Percentiles rank a stretch among this genome's conserved stretches.
Conservation (phyloP, 2,888 invertebrate species). For the Pedicia rivosa region DNA sequence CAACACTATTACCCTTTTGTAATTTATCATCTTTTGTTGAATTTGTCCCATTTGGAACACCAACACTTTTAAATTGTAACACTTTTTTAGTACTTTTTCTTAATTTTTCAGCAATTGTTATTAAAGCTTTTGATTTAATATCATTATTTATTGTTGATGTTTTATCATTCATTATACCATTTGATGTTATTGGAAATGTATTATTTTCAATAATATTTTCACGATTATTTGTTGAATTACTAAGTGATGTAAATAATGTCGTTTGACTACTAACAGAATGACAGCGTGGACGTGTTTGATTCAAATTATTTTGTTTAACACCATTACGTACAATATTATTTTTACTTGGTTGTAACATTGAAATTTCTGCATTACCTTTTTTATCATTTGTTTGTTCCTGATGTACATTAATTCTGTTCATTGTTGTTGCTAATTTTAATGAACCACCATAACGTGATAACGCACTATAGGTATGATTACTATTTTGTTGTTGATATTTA, state of each 20-base stretch:
- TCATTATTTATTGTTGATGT: not conserved
- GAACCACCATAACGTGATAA: constrained; percentile 27
- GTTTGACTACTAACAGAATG: constrained; percentile 23
- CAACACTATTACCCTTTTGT: constrained; percentile 8
- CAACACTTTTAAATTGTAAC: constrained; percentile 1
- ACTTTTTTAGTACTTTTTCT: constrained; percentile 11
- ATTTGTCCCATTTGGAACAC: not conserved
- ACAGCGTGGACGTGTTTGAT: constrained; percentile 20
- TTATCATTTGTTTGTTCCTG: constrained; percentile 10
- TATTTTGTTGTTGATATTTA: constrained; percentile 21
- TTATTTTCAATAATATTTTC: not conserved
- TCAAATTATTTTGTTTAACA: no score
- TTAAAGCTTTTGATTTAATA: constrained; percentile 4
- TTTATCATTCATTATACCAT: not conserved
- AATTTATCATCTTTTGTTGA: not conserved
- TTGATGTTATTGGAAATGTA: not conserved
- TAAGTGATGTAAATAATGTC: constrained; percentile 21
- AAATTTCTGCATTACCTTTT: constrained; percentile 26
- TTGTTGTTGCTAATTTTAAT: constrained; percentile 25
- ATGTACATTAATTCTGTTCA: constrained; percentile 17
- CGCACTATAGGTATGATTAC: constrained; percentile 26
- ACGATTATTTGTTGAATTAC: constrained; percentile 20
- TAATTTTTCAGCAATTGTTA: constrained; percentile 12
- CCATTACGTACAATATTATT: constrained; percentile 17
- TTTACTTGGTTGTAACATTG: constrained; percentile 23